A percentile compares a stretch with the other conserved stretches of the same genome.
These are phyloP conservation scores for Macrophya alboannulata DNA, from an alignment of 2,888 invertebrate species.

Conservation along the genomic window DNA sequence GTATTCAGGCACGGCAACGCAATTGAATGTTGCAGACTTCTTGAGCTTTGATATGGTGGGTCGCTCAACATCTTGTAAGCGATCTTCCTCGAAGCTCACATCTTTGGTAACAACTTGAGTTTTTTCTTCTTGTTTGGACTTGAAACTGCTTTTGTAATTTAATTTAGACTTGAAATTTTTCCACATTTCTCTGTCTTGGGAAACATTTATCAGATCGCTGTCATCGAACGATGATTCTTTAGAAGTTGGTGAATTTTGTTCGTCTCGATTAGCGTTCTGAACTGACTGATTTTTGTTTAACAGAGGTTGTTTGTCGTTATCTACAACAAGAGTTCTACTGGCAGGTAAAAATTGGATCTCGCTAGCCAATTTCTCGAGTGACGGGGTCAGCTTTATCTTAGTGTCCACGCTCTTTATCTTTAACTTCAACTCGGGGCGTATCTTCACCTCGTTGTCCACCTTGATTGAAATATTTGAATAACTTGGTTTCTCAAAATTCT, in stretches of 20 bases:
- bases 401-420: slow-evolving; percentile 64
- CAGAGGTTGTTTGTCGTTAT: slow-evolving; percentile 31
- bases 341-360: slow-evolving; percentile 75
- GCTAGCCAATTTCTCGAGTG: slow-evolving; percentile 74
- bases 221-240: neutral
- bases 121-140: slow-evolving; percentile 63
- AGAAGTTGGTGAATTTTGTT: neutral
- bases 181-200: slow-evolving; percentile 52
- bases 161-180: slow-evolving; percentile 57
- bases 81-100: slow-evolving; percentile 52
- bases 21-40: slow-evolving; percentile 64
- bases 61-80: slow-evolving; percentile 33
- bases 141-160: slow-evolving; percentile 65
- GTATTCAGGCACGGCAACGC: slow-evolving; percentile 62
- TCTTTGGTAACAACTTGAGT: slow-evolving; percentile 44
- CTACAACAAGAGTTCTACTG: slow-evolving; percentile 59
- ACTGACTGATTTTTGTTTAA: slow-evolving; percentile 13
- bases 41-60: slow-evolving; percentile 58
- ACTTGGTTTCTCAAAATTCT: slow-evolving; percentile 66
- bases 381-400: slow-evolving; percentile 71
- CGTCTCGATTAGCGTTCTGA: neutral
- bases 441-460: slow-evolving; percentile 62
- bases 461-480: slow-evolving; percentile 71
- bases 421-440: slow-evolving; percentile 65
- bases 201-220: slow-evolving; percentile 22